Base-by-base conservation (phyloP, 2,888 invertebrate genomes). In the Coenonympha glycerion region DNA sequence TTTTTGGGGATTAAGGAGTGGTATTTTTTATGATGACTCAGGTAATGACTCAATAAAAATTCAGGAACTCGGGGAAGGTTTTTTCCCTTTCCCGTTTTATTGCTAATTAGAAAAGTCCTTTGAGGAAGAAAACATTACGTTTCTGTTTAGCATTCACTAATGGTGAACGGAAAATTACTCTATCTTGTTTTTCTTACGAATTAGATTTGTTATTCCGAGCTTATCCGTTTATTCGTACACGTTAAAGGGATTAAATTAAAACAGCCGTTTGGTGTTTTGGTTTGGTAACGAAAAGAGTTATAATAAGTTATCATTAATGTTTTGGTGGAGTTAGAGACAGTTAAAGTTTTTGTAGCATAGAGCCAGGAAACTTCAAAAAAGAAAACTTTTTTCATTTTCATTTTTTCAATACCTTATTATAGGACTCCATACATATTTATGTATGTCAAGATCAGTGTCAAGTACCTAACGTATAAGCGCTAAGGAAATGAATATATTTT, bases 71-170 rank as follows among this genome's bases (percentile, higher is more conserved):
- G 8, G 19, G 28, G 18, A 18, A 30, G n/a, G n/a, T 40, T 18
- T n/a, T 18, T 15, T 16, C n/a, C 40, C 19, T 42, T 40, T 51
- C 31, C 39, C 16, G 24, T 13, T 42, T 47, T 42, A 37, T 18
- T 24, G 8, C 24, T 52, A 52, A 52, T 52, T 47, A 42, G 30
- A 36, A 47, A 47, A 39, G 33, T 22, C 42, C 22, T 52, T 52
- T 31, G 4, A 37, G 19, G 11, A 45, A n/a, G 19, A 37, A 42
- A 52, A 33, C 40, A 42, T 47, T 42, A 47, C 36, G 18, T 18
- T 41, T 48, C 40, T 42, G 47, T 31, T 47, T 42, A 47, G 33
- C 24, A 42, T 52, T 37, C 22, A 42, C 22, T 52, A 41, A 15
- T 13, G 30, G 4, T n/a, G n/a, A 9, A 19, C 21, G 16, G 33